phyloP scores from a whole-genome alignment of 1,140 invertebrate genomes.

The Pachypsylla venusta region DNA sequence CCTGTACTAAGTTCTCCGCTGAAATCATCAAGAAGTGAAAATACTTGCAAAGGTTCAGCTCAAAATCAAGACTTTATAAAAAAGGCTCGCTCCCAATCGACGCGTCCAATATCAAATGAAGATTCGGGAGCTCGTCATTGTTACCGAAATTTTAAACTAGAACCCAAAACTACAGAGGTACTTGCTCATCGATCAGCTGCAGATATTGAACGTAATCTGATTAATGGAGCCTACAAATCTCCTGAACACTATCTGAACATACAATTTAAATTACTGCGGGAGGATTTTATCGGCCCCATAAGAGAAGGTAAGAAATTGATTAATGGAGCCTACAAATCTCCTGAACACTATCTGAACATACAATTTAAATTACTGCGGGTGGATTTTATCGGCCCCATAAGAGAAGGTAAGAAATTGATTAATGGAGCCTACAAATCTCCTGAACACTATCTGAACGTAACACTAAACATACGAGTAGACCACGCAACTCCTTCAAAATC shows the following conservation, averaged over 20 bases:
- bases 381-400: not conserved
- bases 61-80: no score
- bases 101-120: no score
- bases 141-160: no score
- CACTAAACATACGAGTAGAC: not conserved
- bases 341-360: not conserved
- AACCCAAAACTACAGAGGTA: no score
- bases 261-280: not conserved
- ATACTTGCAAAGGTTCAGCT: no score
- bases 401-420: not conserved
- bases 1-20: no score
- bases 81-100: no score
- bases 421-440: not conserved
- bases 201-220: not conserved
- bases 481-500: no score
- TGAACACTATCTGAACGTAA: not conserved
- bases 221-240: not conserved
- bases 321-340: not conserved
- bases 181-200: not conserved
- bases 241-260: constrained; percentile 1
- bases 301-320: constrained; percentile 5
- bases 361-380: not conserved
- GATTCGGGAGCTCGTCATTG: no score
- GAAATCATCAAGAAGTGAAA: no score
- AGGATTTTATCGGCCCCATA: constrained; percentile 1